phyloP scores from a whole-genome alignment of 2,888 invertebrate genomes.

The Plebejus argus region DNA sequence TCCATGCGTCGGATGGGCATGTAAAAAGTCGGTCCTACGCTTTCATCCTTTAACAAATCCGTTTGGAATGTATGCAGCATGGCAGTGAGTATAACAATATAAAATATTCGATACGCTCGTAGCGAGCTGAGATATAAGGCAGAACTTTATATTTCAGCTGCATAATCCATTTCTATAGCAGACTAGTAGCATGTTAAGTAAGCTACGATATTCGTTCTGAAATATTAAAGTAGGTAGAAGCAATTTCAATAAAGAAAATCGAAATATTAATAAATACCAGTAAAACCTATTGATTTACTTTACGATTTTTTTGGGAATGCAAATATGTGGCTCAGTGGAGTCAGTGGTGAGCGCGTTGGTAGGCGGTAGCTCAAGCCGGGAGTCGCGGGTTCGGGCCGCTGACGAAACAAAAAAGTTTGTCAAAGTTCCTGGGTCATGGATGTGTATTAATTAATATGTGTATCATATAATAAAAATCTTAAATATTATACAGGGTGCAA shows the following conservation, averaged over 20 bases:
- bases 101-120: background rate
- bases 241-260: background rate
- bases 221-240: background rate
- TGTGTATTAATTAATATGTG: too few species aligned
- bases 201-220: background rate
- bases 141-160: constrained; percentile 1
- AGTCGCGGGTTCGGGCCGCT: too few species aligned
- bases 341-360: too few species aligned
- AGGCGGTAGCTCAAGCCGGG: too few species aligned
- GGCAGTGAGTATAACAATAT: background rate
- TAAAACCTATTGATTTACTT: background rate
- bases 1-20: too few species aligned
- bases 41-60: background rate
- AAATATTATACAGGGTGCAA: too few species aligned
- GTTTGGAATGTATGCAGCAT: background rate
- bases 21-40: too few species aligned
- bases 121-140: background rate
- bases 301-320: background rate
- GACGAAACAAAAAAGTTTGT: too few species aligned
- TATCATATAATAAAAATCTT: too few species aligned
- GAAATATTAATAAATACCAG: background rate
- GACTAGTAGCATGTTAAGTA: background rate
- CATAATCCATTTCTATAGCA: background rate
- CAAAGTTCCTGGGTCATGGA: too few species aligned
- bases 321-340: too few species aligned